Evolutionary conservation across 1,140 invertebrate species (phyloP), one percentile per base, ranked within the genome.

Genomic region (Pseudomyrmex dendroicus): DNA sequence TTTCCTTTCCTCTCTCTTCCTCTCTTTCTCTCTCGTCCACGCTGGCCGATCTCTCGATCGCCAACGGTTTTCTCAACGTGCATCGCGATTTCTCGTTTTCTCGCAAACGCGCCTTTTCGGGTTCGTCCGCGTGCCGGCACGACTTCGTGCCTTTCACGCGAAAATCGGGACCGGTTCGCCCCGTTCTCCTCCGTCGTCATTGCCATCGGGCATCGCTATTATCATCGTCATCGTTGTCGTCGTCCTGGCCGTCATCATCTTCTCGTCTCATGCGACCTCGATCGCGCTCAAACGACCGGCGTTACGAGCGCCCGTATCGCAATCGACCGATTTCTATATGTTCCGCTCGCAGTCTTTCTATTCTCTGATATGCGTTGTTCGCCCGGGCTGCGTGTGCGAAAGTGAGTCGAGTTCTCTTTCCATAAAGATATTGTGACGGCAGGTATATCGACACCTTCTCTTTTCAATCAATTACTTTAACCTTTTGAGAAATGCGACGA

Each of bases 111-210:
- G 50, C 68, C 72, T 80, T 80, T 80, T 80, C 66, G 76, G 76
- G 64, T 70, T 13, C 20, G 63, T 15, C n/a, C 64, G 17, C 17
- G 52, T 46, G 59, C 74, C 20, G 46, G 25, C 50, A 46, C 56
- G 15, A 2, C 44, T 59, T 80, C 76, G 35, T 35, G 52, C 54
- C 82, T 78, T 83, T 83, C 78, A 74, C 61, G 72, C 35, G 72
- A 82, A 82, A 82, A 82, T 82, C 17, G 13, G 48, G 72, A 82
- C 72, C 72, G 80, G 80, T 82, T 74, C 66, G n/a, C 1, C 22
- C 48, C 5, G 54, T 61, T 44, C 13, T 63, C 57, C 2, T 62
- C 35, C 35, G n/a, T 67, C 5, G 17, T 70, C 15, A 15, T 52
- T n/a, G 15, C 8, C 66, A 17, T 48, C 22, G 22, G 15, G 15